A percentile compares a stretch with the other conserved stretches of the same genome.
Evolutionary conservation across 2,113 vertebrate species (phyloP).

Genomic region (Anser cygnoides): DNA sequence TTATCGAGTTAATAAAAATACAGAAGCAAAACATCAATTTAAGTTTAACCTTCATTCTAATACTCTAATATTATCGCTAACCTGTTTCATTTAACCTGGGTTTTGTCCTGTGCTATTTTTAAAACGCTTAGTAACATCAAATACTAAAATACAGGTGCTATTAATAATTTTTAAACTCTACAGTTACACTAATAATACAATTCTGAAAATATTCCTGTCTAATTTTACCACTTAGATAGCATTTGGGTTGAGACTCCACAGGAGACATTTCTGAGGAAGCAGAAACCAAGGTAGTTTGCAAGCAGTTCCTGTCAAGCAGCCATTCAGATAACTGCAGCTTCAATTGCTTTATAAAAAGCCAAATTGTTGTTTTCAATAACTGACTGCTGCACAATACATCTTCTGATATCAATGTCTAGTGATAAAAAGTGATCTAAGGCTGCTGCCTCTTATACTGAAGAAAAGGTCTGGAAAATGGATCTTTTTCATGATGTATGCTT

Average conservation of each 20-base stretch:
- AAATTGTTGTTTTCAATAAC: background rate
- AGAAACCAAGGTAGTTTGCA: slow-evolving; percentile 30
- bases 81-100: background rate
- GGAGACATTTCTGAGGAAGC: background rate
- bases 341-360: slow-evolving; percentile 52
- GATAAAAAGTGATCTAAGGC: background rate
- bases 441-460: background rate
- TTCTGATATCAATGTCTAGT: background rate
- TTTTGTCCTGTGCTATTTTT: slow-evolving; percentile 24
- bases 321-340: background rate
- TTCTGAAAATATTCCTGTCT: background rate
- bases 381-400: background rate
- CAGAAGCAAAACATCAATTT: background rate
- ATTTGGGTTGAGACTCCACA: background rate
- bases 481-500: background rate
- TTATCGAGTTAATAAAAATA: background rate
- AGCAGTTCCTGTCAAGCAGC: background rate
- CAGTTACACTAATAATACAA: background rate
- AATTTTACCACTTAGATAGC: background rate
- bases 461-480: background rate
- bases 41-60: background rate
- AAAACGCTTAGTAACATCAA: background rate
- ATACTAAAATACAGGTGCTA: background rate
- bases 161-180: background rate
- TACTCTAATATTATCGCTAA: background rate